Conservation (phyloP, 2,797 vertebrate genomes). For the Sebastiscus albofasciatus region DNA sequence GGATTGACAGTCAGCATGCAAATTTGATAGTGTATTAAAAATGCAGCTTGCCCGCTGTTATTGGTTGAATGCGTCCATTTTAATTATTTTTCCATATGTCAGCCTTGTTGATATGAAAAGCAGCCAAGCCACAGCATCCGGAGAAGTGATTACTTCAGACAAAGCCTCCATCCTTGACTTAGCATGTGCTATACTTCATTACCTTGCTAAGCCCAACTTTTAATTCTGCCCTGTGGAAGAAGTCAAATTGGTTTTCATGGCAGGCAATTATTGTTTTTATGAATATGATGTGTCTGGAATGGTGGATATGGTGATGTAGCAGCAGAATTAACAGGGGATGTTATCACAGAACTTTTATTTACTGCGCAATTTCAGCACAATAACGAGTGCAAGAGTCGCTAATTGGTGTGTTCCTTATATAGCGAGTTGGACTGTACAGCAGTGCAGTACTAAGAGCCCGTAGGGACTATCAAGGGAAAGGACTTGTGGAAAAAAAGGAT, state of each 20-base stretch:
- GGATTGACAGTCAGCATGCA: slow-evolving; percentile 70
- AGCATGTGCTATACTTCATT: slow-evolving; percentile 66
- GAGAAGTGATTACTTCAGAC: slow-evolving; percentile 76
- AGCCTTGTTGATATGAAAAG: slow-evolving; percentile 67
- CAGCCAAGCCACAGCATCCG: slow-evolving; percentile 60
- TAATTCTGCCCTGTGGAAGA: slow-evolving; percentile 66
- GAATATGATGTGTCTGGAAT: slow-evolving; percentile 62
- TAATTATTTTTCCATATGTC: slow-evolving; percentile 77
- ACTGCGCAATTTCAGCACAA: slow-evolving; percentile 56
- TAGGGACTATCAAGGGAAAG: neutral
- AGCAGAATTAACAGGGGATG: slow-evolving; percentile 48
- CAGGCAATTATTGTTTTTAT: slow-evolving; percentile 70
- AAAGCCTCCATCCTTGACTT: slow-evolving; percentile 72
- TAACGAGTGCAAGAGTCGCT: slow-evolving; percentile 39
- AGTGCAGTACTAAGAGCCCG: neutral
- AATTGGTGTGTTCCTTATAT: slow-evolving; percentile 42
- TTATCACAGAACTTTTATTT: slow-evolving; percentile 66
- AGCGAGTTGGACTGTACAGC: slow-evolving; percentile 9
- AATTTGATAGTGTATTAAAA: slow-evolving; percentile 64
- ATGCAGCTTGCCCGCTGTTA: slow-evolving; percentile 55
- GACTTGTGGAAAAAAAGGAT: neutral
- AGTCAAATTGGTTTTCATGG: slow-evolving; percentile 74
- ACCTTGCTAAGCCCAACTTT: slow-evolving; percentile 72
- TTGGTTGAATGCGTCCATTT: slow-evolving; percentile 67
- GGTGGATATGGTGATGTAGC: slow-evolving; percentile 45